Base-by-base conservation (phyloP, 2,888 invertebrate species). In the Phalera bucephala region DNA sequence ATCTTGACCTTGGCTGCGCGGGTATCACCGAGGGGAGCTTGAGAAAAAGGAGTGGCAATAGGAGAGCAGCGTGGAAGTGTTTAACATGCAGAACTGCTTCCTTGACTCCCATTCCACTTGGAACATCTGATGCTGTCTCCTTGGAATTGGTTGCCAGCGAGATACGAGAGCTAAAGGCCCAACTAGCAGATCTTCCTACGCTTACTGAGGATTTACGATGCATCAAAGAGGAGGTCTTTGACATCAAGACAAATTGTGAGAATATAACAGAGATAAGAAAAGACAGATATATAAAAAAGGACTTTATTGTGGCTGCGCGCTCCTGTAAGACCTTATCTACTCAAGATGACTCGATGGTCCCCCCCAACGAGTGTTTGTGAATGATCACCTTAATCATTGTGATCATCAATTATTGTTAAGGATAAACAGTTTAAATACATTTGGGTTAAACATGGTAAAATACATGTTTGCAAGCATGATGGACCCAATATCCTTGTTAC, bases 161-260 rank as follows among this genome's bases (percentile, higher is more conserved):
- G 29, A 26, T 58, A 9, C 40, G 44, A 1, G 45, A 47, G 1
- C 4, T 55, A 4, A 53, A 52, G 13, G 14, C n/a, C 3, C 42
- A 46, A 19, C n/a, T 52, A 1, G 26, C 35, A 9, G 36, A 36
- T 10, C 5, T 52, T 1, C 46, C 47, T 1, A 21, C 10, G 1
- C 11, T 52, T 0, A 4, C 38, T 2, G 31, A 45, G 0, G 45
- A 56, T 13, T n/a, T 50, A 0, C 39, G 28, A 14, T 26, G 31
- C 2, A 45, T 51, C 0, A 51, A 41, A 26, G 34, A 44, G 0
- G 47, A 48, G 11, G 27, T 52, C 1, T 7, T 9, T 0, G 42
- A 52, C 1, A 12, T 50, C 4, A 41, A 39, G 14, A 8, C 17
- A 0, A 29, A 25, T 11, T 34, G 30, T 13, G 45, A 43, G n/a